phyloP scores from a whole-genome alignment of 1,140 invertebrate genomes.

The Lordiphosa stackelbergi region DNA sequence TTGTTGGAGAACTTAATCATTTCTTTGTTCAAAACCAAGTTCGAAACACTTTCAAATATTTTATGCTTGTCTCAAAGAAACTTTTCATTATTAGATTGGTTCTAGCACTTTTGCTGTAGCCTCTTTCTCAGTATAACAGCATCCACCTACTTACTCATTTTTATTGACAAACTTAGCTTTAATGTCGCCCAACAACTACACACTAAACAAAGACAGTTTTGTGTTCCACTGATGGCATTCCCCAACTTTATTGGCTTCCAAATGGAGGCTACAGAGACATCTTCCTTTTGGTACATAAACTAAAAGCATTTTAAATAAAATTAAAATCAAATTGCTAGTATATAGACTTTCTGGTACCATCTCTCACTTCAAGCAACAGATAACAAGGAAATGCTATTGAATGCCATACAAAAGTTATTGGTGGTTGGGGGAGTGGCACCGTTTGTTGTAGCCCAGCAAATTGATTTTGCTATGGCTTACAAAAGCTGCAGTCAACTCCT shows the following conservation, averaged over 20 bases:
- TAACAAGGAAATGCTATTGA: conserved; percentile 64
- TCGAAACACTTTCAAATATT: too few relatives aligned
- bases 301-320: conserved; percentile 72
- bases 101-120: too few relatives aligned
- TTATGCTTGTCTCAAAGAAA: too few relatives aligned
- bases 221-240: conserved; percentile 41
- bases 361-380: conserved; percentile 26
- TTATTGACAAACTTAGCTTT: conserved; percentile 6
- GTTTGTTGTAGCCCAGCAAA: conserved; percentile 47
- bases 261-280: conserved; percentile 2
- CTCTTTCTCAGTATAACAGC: too few relatives aligned
- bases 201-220: conserved; percentile 32
- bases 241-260: conserved; percentile 55
- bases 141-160: too few relatives aligned
- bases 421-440: conserved; percentile 2
- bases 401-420: conserved; percentile 35
- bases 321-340: conserved; percentile 65
- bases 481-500: conserved; percentile 26
- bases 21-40: too few relatives aligned
- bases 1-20: too few relatives aligned
- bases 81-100: too few relatives aligned
- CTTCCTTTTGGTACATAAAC: conserved; percentile 29
- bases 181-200: conserved; percentile 10
- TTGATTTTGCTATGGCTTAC: conserved; percentile 61
- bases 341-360: conserved; percentile 5